Evolutionary conservation across 1,140 invertebrate genomes (phyloP).

Genomic region (Meloidogyne exigua): DNA sequence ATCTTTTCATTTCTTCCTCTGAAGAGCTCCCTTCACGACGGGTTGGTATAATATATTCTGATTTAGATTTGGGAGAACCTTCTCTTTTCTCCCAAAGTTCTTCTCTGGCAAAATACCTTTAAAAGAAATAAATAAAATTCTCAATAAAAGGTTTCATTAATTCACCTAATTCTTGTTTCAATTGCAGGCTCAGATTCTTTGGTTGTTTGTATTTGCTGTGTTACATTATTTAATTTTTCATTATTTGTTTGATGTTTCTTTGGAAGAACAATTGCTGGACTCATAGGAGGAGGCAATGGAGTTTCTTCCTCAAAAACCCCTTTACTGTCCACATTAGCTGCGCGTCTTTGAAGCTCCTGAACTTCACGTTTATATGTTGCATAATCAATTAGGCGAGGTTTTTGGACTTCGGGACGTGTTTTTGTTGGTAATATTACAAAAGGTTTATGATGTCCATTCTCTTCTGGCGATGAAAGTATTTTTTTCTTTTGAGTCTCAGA

Average conservation of each 20-base stretch:
- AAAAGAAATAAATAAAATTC: not conserved
- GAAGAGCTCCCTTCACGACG: not conserved
- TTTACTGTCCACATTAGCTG: slow-evolving; percentile 17
- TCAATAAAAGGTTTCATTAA: not conserved
- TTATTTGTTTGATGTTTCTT: slow-evolving; percentile 4
- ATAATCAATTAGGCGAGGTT: slow-evolving; percentile 44
- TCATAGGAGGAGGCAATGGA: slow-evolving; percentile 27
- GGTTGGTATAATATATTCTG: not conserved
- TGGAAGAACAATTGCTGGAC: slow-evolving; percentile 33
- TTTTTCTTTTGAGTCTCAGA: not conserved
- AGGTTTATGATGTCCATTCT: not conserved
- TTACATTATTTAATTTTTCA: not conserved
- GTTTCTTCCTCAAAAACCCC: not conserved
- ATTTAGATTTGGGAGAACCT: not conserved
- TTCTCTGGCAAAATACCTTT: not conserved
- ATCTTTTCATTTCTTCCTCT: slow-evolving; percentile 10
- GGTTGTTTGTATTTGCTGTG: not conserved
- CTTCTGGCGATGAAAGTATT: slow-evolving; percentile 2
- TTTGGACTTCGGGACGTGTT: not conserved
- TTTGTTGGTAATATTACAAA: slow-evolving; percentile 3
- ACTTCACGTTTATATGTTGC: slow-evolving; percentile 46
- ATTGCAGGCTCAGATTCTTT: not conserved
- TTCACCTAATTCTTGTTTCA: not conserved
- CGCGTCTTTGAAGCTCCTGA: slow-evolving; percentile 41
- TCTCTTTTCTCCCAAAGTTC: not conserved